phyloP scores from a whole-genome alignment of 2,888 invertebrate species.

The Nephrocerus scutellatus region DNA sequence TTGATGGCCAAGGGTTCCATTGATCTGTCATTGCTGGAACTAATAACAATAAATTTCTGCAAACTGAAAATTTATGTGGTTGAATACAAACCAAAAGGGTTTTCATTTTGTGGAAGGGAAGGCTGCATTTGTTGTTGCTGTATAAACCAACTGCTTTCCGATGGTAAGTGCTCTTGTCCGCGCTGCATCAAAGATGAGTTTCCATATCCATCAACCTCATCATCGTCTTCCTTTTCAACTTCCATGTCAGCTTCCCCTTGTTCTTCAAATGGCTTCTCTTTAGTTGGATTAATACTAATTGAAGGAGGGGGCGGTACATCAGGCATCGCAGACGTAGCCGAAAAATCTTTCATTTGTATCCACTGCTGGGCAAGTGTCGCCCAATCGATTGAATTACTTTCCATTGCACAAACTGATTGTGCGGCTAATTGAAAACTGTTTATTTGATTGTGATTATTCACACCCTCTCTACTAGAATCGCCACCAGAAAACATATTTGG shows the following conservation, averaged over 20 bases:
- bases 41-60: too few species aligned
- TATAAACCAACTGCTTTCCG: conserved; percentile 19
- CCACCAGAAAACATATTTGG: conserved; percentile 38
- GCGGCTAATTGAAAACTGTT: conserved; percentile 64
- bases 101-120: too few species aligned
- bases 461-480: conserved; percentile 38
- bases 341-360: conserved; percentile 78
- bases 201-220: too few species aligned
- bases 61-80: too few species aligned
- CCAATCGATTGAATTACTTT: conserved; percentile 83
- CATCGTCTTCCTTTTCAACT: conserved; percentile 63
- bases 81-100: too few species aligned
- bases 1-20: conserved; percentile 24
- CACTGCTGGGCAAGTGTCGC: conserved; percentile 94
- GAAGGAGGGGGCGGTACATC: conserved; percentile 55
- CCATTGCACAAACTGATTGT: conserved; percentile 47
- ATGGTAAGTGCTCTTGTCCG: conserved; percentile 10
- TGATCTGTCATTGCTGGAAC: conserved; percentile 8
- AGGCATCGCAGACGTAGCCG: conserved; percentile 51
- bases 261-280: conserved; percentile 48
- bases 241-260: conserved; percentile 86
- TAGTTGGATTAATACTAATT: conserved; percentile 25
- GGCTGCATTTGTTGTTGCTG: conserved; percentile 8
- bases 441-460: conserved; percentile 49
- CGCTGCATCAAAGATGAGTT: too few species aligned